Conservation (phyloP, 2,113 vertebrate genomes). For the Cebus imitator region DNA sequence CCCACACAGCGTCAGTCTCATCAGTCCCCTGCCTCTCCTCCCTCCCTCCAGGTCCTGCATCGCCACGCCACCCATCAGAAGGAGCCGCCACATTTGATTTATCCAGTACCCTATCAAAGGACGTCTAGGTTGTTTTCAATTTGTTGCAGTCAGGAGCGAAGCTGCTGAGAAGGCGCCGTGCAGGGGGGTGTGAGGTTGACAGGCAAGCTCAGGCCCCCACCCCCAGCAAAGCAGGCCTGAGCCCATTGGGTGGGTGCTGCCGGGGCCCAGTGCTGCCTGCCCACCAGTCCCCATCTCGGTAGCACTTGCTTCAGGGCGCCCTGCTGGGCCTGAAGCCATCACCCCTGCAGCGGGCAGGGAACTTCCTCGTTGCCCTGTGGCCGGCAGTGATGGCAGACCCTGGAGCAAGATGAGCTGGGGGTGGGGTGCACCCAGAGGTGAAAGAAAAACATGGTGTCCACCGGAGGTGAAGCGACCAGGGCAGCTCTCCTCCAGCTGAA, state of each 20-base stretch:
- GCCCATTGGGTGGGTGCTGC: background rate
- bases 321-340: background rate
- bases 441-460: background rate
- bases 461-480: fast-evolving
- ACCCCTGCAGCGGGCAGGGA: background rate
- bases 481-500: background rate
- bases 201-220: too few relatives aligned
- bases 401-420: too few relatives aligned
- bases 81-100: fast-evolving
- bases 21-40: too few relatives aligned
- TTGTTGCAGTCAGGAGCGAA: background rate
- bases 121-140: fast-evolving
- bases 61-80: fast-evolving
- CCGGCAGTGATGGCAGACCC: background rate
- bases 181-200: too few relatives aligned
- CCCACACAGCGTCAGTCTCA: too few relatives aligned
- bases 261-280: background rate
- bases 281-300: background rate
- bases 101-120: fast-evolving
- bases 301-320: background rate
- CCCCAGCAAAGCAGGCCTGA: background rate
- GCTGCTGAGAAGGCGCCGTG: background rate
- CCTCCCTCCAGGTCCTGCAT: fast-evolving
- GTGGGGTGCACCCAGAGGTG: background rate
- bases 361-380: background rate